Conservation (phyloP, 1,140 invertebrate species). For the Drosophila ficusphila region DNA sequence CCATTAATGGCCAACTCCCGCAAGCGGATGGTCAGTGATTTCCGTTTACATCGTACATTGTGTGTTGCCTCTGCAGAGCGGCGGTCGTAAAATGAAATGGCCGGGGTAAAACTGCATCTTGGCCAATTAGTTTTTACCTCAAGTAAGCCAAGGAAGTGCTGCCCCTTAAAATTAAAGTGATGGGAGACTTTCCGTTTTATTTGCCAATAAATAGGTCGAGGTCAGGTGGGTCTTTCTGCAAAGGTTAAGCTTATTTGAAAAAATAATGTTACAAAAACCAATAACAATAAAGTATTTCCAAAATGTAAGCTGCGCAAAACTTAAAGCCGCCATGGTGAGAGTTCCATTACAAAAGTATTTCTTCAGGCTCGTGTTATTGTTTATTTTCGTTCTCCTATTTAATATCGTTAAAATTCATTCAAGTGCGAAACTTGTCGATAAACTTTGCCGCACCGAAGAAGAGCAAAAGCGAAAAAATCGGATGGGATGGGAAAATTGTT, state of each 20-base stretch:
- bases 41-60: constrained; percentile 41
- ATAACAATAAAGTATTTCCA: too few relatives aligned
- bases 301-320: neutral
- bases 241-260: too few relatives aligned
- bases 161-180: neutral
- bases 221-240: too few relatives aligned
- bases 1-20: constrained; percentile 60
- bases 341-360: constrained; percentile 1
- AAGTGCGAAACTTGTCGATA: constrained; percentile 74
- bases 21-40: constrained; percentile 52
- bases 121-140: constrained; percentile 60
- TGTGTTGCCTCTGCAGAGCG: constrained; percentile 26
- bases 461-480: neutral
- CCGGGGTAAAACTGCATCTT: constrained; percentile 10
- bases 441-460: constrained; percentile 35
- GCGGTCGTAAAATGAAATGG: constrained; percentile 37
- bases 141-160: neutral
- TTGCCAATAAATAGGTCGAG: too few relatives aligned
- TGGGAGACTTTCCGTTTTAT: too few relatives aligned
- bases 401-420: constrained; percentile 70
- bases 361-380: constrained; percentile 17
- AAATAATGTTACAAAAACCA: too few relatives aligned
- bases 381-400: constrained; percentile 42
- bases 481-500: constrained; percentile 17
- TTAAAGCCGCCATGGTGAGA: neutral